These are phyloP conservation scores for Luehdorfia chinensis DNA, from an alignment of 1,140 invertebrate species.

Conservation along the genomic window DNA sequence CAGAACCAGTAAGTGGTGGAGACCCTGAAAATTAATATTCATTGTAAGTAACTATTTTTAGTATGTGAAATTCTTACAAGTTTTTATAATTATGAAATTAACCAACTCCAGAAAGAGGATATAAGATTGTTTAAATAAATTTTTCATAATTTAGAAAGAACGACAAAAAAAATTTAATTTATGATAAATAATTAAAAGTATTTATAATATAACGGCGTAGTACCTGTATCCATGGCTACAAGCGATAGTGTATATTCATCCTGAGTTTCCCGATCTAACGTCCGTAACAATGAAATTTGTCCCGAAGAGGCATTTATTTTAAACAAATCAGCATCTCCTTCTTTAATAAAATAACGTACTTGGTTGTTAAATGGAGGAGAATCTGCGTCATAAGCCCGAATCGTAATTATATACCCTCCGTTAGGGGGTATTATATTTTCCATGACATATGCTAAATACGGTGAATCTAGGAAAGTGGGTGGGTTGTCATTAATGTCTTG, in stretches of 20 bases:
- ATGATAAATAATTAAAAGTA: slow-evolving; percentile 6
- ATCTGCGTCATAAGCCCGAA: slow-evolving; percentile 92
- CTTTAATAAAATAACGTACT: slow-evolving; percentile 94
- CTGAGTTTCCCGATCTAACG: slow-evolving; percentile 90
- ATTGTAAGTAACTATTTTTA: background rate
- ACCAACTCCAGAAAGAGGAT: too few species aligned
- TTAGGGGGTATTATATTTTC: slow-evolving; percentile 91
- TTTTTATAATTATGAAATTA: too few species aligned
- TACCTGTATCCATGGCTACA: slow-evolving; percentile 95
- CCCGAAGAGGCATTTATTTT: slow-evolving; percentile 93
- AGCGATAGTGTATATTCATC: slow-evolving; percentile 89
- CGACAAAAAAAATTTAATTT: too few species aligned
- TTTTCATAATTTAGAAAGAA: too few species aligned
- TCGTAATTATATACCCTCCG: slow-evolving; percentile 86
- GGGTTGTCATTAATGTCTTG: slow-evolving; percentile 97
- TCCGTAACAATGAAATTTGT: slow-evolving; percentile 88
- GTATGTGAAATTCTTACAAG: background rate
- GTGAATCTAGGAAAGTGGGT: slow-evolving; percentile 93
- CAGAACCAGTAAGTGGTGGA: slow-evolving; percentile 91
- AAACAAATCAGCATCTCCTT: slow-evolving; percentile 92
- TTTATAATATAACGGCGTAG: slow-evolving; percentile 49
- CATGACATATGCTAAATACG: slow-evolving; percentile 94
- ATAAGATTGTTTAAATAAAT: too few species aligned
- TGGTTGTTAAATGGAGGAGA: slow-evolving; percentile 93
- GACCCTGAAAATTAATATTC: slow-evolving; percentile 83